A percentile compares a stretch with the other conserved stretches of the same genome.
Conservation (phyloP, 2,113 vertebrate genomes). For the Carassius auratus region DNA sequence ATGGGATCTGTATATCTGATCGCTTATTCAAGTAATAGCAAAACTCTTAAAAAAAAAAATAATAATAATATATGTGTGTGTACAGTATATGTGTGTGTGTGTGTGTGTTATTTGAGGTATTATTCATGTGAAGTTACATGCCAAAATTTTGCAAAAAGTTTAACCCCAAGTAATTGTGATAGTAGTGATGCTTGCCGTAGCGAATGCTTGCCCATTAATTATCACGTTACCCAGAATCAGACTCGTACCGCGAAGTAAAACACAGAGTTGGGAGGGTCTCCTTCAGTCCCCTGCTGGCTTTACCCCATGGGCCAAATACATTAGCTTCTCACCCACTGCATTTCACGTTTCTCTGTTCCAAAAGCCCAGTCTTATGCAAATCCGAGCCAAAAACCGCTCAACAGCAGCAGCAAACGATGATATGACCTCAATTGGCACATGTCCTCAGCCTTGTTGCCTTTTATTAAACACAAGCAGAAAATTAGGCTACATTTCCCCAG, state of each 20-base stretch:
- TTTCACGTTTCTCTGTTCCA: conserved; percentile 35
- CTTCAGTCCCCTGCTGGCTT: conserved; percentile 51
- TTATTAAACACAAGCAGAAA: conserved; percentile 45
- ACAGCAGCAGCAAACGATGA: conserved; percentile 35
- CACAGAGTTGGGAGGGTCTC: conserved; percentile 46
- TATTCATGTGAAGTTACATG: neutral
- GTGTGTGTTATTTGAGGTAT: neutral
- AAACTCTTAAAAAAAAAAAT: too few relatives aligned
- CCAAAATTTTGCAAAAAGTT: neutral
- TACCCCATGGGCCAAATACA: conserved; percentile 54
- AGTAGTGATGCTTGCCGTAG: neutral
- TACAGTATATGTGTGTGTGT: neutral
- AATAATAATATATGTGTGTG: too few relatives aligned
- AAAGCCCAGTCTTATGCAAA: conserved; percentile 6
- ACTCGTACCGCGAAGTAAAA: conserved; percentile 18
- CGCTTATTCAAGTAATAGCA: too few relatives aligned
- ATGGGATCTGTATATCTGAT: too few relatives aligned
- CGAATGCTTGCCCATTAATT: conserved; percentile 42
- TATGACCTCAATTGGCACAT: conserved; percentile 39
- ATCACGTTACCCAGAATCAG: conserved; percentile 51
- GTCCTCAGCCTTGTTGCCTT: conserved; percentile 38
- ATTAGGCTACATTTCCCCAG: conserved; percentile 38
- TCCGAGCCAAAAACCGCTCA: conserved; percentile 39
- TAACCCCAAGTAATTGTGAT: neutral
- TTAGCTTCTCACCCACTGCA: conserved; percentile 55